Percentiles rank a stretch among this genome's conserved stretches.
These are phyloP conservation scores for Drosophila phalerata DNA, from an alignment of 2,888 invertebrate genomes.

Conservation along the genomic window DNA sequence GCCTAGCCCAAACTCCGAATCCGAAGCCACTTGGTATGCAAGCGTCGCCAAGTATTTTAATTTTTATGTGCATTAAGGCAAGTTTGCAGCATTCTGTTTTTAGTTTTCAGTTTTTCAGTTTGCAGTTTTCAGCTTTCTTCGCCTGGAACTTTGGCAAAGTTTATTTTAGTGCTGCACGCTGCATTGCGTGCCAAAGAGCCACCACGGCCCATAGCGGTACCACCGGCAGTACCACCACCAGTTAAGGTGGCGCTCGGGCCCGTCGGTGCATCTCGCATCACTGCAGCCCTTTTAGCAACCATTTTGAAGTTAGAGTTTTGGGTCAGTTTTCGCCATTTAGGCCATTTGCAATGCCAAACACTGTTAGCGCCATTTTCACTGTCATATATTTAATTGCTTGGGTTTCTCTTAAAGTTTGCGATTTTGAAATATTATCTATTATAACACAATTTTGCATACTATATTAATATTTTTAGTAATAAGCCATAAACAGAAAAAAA, in stretches of 20 bases:
- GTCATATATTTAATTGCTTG: constrained; percentile 24
- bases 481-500: too few relatives aligned
- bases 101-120: constrained; percentile 36
- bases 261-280: constrained; percentile 33
- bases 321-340: constrained; percentile 50
- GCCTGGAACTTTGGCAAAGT: constrained; percentile 58
- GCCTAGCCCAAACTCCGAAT: not conserved
- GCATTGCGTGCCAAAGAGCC: constrained; percentile 71
- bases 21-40: constrained; percentile 61
- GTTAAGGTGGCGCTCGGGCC: constrained; percentile 16
- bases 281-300: constrained; percentile 26
- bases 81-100: constrained; percentile 44
- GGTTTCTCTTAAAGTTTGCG: constrained; percentile 31
- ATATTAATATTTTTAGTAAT: too few relatives aligned
- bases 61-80: constrained; percentile 71
- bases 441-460: too few relatives aligned
- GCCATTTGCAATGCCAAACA: constrained; percentile 36
- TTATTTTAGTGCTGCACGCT: constrained; percentile 67
- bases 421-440: too few relatives aligned
- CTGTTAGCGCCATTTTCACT: constrained; percentile 35
- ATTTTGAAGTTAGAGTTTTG: constrained; percentile 48
- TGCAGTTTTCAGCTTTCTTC: constrained; percentile 23
- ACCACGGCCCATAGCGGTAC: constrained; percentile 23
- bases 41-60: constrained; percentile 71
- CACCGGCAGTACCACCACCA: constrained; percentile 8